A percentile compares a stretch with the other conserved stretches of the same genome.
These are phyloP conservation scores for Ophioderma brevispina DNA, from an alignment of 35 echinoderm and acorn worm species.

Conservation along the genomic window DNA sequence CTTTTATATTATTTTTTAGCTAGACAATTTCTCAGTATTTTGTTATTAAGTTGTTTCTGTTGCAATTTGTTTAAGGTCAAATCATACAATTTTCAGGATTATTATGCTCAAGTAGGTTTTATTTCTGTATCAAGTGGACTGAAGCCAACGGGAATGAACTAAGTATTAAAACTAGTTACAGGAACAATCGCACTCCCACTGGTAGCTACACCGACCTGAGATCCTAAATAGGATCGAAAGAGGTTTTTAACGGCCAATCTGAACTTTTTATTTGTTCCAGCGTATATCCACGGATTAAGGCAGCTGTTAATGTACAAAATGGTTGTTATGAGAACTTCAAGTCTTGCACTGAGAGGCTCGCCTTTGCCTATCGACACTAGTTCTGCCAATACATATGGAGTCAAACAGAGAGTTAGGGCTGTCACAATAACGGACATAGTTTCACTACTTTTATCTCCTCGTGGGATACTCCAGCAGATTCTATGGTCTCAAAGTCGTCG, in stretches of 20 bases:
- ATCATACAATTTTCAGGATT: too few relatives aligned
- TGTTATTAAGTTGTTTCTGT: too few relatives aligned
- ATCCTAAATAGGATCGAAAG: too few relatives aligned
- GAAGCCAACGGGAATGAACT: too few relatives aligned
- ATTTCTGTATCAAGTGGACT: too few relatives aligned
- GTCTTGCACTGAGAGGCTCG: neutral
- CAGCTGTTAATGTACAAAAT: slow-evolving; percentile 24
- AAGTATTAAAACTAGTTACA: too few relatives aligned
- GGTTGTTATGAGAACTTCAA: neutral
- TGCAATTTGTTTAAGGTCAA: too few relatives aligned
- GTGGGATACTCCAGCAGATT: neutral
- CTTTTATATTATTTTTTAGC: too few relatives aligned
- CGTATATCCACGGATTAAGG: slow-evolving; percentile 27
- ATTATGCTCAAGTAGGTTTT: too few relatives aligned
- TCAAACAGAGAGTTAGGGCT: neutral
- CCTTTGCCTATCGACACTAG: neutral
- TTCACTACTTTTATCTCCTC: slow-evolving; percentile 5
- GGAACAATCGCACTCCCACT: too few relatives aligned
- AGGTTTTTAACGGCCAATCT: neutral
- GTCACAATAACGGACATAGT: slow-evolving; percentile 21
- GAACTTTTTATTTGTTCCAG: slow-evolving; percentile 3
- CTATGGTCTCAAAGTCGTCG: neutral
- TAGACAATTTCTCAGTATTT: too few relatives aligned
- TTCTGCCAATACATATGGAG: slow-evolving; percentile 17
- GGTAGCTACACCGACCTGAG: too few relatives aligned